Conservation (phyloP, 2,113 vertebrate species). For the Neogale vison region DNA sequence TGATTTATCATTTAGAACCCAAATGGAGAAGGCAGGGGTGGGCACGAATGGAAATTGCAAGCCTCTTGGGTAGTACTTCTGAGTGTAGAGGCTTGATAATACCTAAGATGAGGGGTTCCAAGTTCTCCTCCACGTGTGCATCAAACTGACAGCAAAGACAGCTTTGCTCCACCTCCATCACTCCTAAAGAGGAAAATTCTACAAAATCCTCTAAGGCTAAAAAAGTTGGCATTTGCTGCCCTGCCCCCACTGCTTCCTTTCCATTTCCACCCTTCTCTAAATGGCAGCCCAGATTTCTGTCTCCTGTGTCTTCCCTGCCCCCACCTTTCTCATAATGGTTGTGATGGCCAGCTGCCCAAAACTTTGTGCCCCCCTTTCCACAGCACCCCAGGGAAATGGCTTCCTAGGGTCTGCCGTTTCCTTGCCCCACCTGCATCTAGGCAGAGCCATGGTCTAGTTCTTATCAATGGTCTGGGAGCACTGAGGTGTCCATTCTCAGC, state of each 20-base stretch:
- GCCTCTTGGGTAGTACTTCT: background rate
- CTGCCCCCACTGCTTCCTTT: background rate
- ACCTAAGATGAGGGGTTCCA: constrained; percentile 7
- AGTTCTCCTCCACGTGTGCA: background rate
- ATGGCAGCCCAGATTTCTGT: background rate
- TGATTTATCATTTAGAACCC: constrained; percentile 61
- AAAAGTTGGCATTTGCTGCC: background rate
- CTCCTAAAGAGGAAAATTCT: background rate
- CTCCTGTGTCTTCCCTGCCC: background rate
- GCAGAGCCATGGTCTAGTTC: background rate
- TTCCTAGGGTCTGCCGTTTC: background rate
- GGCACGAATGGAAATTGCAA: constrained; percentile 49
- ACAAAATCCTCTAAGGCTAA: background rate
- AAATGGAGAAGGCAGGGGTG: constrained; percentile 29
- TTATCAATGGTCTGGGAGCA: background rate
- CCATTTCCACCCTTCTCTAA: background rate
- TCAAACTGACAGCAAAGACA: background rate
- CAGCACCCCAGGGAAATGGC: background rate
- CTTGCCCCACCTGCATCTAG: background rate
- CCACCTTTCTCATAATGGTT: background rate
- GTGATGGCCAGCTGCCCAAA: background rate
- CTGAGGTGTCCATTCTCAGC: background rate
- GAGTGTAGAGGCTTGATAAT: background rate
- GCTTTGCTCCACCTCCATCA: background rate
- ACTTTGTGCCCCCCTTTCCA: background rate